Evolutionary conservation across 92 coral and sea anemone genomes (phyloP).

Genomic region (Zoanthus gigantus): DNA sequence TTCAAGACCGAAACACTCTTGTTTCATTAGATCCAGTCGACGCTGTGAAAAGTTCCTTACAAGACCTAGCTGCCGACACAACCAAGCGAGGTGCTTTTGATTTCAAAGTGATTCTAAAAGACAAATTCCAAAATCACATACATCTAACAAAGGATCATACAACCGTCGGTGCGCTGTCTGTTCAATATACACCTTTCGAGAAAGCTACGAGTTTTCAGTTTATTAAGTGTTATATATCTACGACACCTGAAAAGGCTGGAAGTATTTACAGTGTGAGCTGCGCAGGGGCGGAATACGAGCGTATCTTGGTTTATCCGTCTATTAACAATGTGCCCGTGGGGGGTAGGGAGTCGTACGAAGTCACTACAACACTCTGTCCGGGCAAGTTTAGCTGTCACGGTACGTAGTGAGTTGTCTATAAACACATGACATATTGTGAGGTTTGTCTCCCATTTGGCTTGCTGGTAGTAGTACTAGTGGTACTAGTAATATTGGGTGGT

Average conservation of each 20-base stretch:
- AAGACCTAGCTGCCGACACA: conserved; percentile 53
- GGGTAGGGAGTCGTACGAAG: conserved; percentile 53
- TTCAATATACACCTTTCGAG: conserved; percentile 57
- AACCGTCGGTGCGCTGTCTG: conserved; percentile 34
- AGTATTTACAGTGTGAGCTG: conserved; percentile 48
- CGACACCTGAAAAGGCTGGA: neutral
- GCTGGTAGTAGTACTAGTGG: too few relatives aligned
- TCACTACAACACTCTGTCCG: conserved; percentile 65
- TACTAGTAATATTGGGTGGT: too few relatives aligned
- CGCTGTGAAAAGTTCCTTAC: conserved; percentile 57
- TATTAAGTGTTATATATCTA: conserved; percentile 47
- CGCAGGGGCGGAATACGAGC: conserved; percentile 55
- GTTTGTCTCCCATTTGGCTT: too few relatives aligned
- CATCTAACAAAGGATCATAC: neutral
- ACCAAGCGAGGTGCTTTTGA: conserved; percentile 56
- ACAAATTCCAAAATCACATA: conserved; percentile 54
- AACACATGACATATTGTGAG: too few relatives aligned
- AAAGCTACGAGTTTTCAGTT: conserved; percentile 40
- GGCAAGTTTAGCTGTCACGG: conserved; percentile 67
- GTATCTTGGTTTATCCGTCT: conserved; percentile 56
- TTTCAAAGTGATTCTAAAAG: conserved; percentile 60
- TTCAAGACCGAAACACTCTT: neutral
- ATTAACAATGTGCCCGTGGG: conserved; percentile 71
- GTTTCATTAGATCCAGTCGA: conserved; percentile 63
- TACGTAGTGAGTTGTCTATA: neutral